These are phyloP conservation scores for Tarsius wallacei DNA, from an alignment of 2,797 vertebrate species.

Conservation along the genomic window DNA sequence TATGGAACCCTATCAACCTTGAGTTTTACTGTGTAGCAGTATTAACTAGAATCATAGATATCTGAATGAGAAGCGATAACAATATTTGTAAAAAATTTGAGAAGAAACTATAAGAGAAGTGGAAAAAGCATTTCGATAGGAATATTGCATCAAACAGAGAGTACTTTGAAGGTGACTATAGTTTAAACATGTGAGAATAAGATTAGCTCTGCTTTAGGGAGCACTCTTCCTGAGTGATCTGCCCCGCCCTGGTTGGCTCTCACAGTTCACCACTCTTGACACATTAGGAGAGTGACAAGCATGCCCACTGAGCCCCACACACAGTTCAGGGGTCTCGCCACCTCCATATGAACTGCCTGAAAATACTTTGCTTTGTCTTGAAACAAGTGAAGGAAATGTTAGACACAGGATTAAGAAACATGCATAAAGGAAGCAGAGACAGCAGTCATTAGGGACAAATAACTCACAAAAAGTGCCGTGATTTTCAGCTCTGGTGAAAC, in stretches of 20 bases:
- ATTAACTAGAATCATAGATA: neutral
- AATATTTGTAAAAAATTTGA: neutral
- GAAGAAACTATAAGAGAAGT: neutral
- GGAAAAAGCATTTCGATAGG: too few relatives aligned
- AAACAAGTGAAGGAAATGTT: neutral
- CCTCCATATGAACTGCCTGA: neutral
- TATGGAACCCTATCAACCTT: neutral
- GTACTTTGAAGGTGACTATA: too few relatives aligned
- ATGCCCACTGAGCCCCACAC: fast-evolving
- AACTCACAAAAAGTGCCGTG: fast-evolving
- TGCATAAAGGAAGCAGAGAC: neutral
- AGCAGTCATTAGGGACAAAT: fast-evolving
- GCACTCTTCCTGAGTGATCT: too few relatives aligned
- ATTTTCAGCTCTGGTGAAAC: too few relatives aligned
- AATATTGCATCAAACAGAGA: too few relatives aligned
- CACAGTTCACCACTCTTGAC: neutral
- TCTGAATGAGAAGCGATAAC: neutral
- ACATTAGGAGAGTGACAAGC: neutral
- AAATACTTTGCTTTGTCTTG: neutral
- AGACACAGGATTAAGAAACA: too few relatives aligned
- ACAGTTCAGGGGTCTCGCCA: fast-evolving
- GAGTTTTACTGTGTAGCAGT: neutral
- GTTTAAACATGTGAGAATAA: too few relatives aligned
- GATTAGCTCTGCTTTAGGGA: neutral
- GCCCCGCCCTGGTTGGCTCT: neutral